These are phyloP conservation scores for Dascyllus trimaculatus DNA, from an alignment of 2,113 vertebrate genomes.

Conservation along the genomic window DNA sequence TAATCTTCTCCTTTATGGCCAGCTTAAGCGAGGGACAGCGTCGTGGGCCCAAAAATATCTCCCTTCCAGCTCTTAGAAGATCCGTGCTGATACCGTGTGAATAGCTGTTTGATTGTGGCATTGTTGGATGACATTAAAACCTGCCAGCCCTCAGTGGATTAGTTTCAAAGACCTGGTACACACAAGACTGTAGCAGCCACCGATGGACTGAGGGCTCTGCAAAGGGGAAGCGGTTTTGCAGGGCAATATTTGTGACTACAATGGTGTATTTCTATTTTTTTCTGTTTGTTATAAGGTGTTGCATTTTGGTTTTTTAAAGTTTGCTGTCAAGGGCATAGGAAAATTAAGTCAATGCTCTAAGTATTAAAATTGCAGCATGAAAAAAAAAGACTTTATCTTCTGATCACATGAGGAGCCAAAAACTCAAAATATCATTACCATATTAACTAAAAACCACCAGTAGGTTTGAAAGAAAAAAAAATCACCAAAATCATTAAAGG, in stretches of 20 bases:
- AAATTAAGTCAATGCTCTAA: too few species aligned
- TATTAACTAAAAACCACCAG: too few species aligned
- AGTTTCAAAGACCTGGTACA: conserved; percentile 37
- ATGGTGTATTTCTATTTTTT: too few species aligned
- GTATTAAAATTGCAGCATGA: too few species aligned
- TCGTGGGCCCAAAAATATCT: conserved; percentile 42
- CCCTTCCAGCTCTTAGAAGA: conserved; percentile 46
- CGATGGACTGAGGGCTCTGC: background rate
- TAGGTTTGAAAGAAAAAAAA: too few species aligned
- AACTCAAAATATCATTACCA: too few species aligned
- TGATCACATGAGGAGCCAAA: too few species aligned
- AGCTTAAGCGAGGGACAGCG: conserved; percentile 14
- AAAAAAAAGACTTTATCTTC: too few species aligned
- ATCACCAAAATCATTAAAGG: too few species aligned
- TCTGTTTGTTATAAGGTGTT: too few species aligned
- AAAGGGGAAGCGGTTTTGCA: background rate
- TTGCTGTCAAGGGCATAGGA: too few species aligned
- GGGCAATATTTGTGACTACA: background rate
- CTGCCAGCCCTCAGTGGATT: conserved; percentile 58
- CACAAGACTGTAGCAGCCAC: conserved; percentile 9
- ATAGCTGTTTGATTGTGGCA: conserved; percentile 58
- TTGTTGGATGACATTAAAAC: conserved; percentile 64
- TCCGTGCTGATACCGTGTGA: conserved; percentile 39
- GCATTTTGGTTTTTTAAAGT: too few species aligned
- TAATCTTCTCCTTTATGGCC: conserved; percentile 42